Base-by-base conservation (phyloP, 2,888 invertebrate genomes). In the Polymixis lichenea region DNA sequence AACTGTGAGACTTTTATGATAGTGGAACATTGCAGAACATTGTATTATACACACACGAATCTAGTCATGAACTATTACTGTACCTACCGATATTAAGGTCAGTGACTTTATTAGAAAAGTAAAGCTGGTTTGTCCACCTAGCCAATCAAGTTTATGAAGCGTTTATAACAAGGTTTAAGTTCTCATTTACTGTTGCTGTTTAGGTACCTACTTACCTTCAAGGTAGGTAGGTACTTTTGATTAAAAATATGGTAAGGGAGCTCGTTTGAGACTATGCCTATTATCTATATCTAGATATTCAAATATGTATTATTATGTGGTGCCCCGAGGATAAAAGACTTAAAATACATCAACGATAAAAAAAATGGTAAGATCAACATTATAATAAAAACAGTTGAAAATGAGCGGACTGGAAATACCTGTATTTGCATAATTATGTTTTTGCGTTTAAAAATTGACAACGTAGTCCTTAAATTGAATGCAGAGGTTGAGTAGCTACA, bases 81-180 rank as follows among this genome's bases (percentile, higher is more conserved):
- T 77, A 49, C 15, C 15, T 55, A 75, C 15, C 13, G 61, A 78
- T 72, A 79, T 70, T 86, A 84, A 82, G 86, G 86, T 86, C 86
- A 85, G 64, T 85, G 83, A 85, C 84, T 85, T 80, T 72, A 79
- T 85, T 80, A 77, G 71, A 80, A 85, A 72, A 75, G 72, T 68
- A 67, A 75, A 77, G 55, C 80, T 72, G 83, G 75, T 82, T 81
- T 81, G 69, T 62, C 53, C 55, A 69, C 73, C 53, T 32, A 64
- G 4, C 32, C 32, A 58, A 69, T 58, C 25, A 78, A 55, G 51
- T 46, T 25, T 66, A n/a, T 32, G 2, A n/a, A 49, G 61, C 49
- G 25, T 66, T 67, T 65, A 22, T 46, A 53, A 22, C n/a, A 72
- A 53, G 13, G 51, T 58, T 28, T 53, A 58, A 51, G 25, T 32